Evolutionary conservation across 2,888 invertebrate species (phyloP), one percentile per base, ranked within the genome.

Genomic region (Thyatira batis): DNA sequence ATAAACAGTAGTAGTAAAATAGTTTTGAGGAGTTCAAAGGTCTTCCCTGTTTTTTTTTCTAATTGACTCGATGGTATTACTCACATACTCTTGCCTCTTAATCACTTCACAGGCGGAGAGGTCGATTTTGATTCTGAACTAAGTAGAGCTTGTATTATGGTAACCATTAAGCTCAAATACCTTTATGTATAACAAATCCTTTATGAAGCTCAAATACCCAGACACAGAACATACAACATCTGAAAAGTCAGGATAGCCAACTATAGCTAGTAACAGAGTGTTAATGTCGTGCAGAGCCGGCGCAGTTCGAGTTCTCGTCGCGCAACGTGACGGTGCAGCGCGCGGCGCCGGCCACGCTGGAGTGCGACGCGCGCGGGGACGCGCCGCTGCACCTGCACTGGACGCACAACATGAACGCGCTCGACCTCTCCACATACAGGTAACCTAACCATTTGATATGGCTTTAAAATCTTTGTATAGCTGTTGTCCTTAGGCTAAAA

Each of bases 291-390:
- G 3, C 80, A 96, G 96, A 96, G 73, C 96, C 96, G 0, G 96
- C 95, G 0, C 94, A 96, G 70, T 96, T 96, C 73, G 96, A 96
- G 80, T 93, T 93, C 66, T 93, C 95, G 1, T 94, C 95, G 1
- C 94, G 94, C 67, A 97, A 97, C 82, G 94, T 96, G 76, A 95
- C 96, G 5, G 96, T 96, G 1, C 94, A 95, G 61, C 93, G 96
- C 21, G 95, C 95, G 11, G 94, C 95, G 61, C 94, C 95, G 21
- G 95, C 95, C 20, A 93, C 94, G 8, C 88, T 97, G 57, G 93
- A 94, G 63, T 97, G 97, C 78, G 94, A 95, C 63, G 96, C 96
- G 3, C 94, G 95, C 58, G 97, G 97, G 0, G 97, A 97, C 82
- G 94, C 95, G 59, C 97, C 97, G 2, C 94, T 97, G 67, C 95